Evolutionary conservation across 2,888 invertebrate species (phyloP), one percentile per base, ranked within the genome.

Genomic region (Yponomeuta plumbellus): DNA sequence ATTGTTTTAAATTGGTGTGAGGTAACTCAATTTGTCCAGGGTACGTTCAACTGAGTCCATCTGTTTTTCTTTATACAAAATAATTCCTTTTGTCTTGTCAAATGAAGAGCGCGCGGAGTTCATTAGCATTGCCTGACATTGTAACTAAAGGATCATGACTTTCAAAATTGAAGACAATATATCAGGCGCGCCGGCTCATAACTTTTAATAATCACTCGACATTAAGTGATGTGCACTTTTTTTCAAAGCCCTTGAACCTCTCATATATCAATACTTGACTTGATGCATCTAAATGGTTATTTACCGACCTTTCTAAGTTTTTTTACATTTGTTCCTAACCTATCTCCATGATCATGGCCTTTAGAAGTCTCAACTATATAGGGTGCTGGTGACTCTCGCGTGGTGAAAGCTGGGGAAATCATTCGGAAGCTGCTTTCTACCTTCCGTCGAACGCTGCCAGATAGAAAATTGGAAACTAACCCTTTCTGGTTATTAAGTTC

Each of bases 401-500:
- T 78, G 86, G 88, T 84, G 89, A 90, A 90, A 90, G 88, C 86
- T 79, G 74, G 81, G 87, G 88, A 88, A 66, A 89, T 83, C 81
- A 81, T 86, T 78, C 88, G 89, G 88, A 88, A 88, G 84, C 80
- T 70, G 84, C 88, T 88, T 89, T 89, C 88, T 88, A 88, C 86
- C 52, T 84, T 81, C 81, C 70, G 80, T 73, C 74, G 72, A 69
- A 70, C 72, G 81, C 22, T 52, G 52, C 52, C 17, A 22, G 52
- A 58, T 65, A 52, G 65, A 65, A 59, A 66, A 66, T 66, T 61
- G 79, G 78, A 80, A 86, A 85, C 84, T 81, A 80, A 85, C 83
- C 85, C 85, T 79, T 22, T 20, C 65, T 34, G 34, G 56, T 57
- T 26, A 57, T 65, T 65, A 65, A 65, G 26, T 20, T 57, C 57